Percentiles rank a stretch among this genome's conserved stretches.
Conservation (phyloP, 2,888 invertebrate genomes). For the Aphidoletes aphidimyza region DNA sequence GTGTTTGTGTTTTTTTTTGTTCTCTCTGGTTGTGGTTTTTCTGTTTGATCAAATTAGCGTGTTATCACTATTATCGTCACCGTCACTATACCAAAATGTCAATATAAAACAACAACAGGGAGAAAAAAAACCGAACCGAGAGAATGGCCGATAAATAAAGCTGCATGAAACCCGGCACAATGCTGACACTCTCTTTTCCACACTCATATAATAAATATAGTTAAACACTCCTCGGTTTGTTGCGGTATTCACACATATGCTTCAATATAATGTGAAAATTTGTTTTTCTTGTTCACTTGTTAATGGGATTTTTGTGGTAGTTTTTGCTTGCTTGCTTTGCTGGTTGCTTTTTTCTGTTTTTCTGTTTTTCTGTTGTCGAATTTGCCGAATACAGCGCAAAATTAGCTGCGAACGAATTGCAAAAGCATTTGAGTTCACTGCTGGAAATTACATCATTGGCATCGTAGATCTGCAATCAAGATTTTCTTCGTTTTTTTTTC, state of each 20-base stretch:
- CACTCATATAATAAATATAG: neutral
- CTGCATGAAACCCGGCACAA: neutral
- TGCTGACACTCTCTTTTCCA: neutral
- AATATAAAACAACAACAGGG: neutral
- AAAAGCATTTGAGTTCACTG: neutral
- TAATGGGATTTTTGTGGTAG: slow-evolving; percentile 23
- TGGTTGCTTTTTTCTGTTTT: neutral
- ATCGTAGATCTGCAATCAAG: neutral
- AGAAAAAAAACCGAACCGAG: neutral
- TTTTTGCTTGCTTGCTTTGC: neutral
- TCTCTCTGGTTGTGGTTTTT: neutral
- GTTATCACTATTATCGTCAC: neutral
- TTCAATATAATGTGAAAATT: neutral
- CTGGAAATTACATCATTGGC: slow-evolving; percentile 22
- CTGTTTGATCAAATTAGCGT: neutral
- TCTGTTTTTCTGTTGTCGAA: neutral
- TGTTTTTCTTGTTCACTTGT: slow-evolving; percentile 15
- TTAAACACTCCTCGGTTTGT: neutral
- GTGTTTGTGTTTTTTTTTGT: no score
- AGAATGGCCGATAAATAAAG: neutral
- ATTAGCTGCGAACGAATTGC: neutral
- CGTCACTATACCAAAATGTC: neutral
- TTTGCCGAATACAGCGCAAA: no score
- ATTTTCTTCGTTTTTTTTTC: neutral
- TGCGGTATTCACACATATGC: neutral